Evolutionary conservation across 2,888 invertebrate genomes (phyloP), one percentile per base, ranked within the genome.

Genomic region (Cyaniris semiargus): DNA sequence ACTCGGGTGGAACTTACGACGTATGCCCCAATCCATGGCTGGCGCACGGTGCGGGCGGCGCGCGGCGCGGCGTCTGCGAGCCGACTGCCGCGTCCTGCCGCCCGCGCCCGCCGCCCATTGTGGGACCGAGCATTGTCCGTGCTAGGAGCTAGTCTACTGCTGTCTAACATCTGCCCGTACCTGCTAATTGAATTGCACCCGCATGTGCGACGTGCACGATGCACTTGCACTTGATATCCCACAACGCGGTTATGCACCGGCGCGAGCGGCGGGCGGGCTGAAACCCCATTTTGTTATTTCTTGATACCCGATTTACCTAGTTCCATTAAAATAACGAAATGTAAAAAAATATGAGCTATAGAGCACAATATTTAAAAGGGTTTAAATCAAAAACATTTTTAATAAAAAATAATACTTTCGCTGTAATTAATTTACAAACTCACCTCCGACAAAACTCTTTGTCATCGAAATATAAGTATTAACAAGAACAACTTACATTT

Each of bases 11-110:
- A 90, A 94, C 94, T 94, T 93, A 94, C 94, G 94, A 84, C 93
- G 94, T 86, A 94, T 92, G 90, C 94, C 94, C 94, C 94, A 94
- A 88, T 94, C 93, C 94, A 94, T 94, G 87, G 82, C 85, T 84
- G 85, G 84, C 85, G 84, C 81, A 80, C 82, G 82, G 81, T 80
- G 83, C 82, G 82, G 82, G 86, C 86, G 88, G 87, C 88, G 88
- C 91, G 90, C 91, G 89, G 87, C 90, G 90, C 90, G 89, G 86
- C 90, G 91, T 89, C 90, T 88, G 86, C 88, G 87, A 87, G 84
- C 83, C 90, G 89, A 94, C 93, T 94, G 94, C 91, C 92, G 93
- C 90, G 87, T 89, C 91, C 89, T 89, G 90, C 89, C 82, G 86
- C 90, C 88, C 90, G 87, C 89, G 82, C 87, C 84, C 85, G 87